Evolutionary conservation across 2,888 invertebrate genomes (phyloP).

Genomic region (Coecobrya sp.): DNA sequence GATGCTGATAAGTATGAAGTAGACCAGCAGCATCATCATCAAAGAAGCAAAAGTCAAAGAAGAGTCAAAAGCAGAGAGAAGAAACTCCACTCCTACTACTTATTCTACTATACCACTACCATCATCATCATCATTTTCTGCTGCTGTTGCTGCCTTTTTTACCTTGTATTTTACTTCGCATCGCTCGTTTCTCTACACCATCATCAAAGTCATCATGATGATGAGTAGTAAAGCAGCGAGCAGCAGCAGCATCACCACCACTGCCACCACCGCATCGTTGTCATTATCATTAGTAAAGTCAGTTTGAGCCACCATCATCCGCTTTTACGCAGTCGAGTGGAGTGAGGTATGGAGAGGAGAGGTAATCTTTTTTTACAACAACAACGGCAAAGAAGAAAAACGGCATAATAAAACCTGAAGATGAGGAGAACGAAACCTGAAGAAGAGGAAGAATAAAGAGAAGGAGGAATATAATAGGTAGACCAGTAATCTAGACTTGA

Average conservation of each 20-base stretch:
- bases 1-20: slow-evolving; percentile 10
- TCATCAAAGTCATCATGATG: too few species aligned
- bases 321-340: slow-evolving; percentile 55
- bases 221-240: neutral
- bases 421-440: neutral
- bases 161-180: slow-evolving; percentile 23
- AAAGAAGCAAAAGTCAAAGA: slow-evolving; percentile 21
- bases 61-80: neutral
- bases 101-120: neutral
- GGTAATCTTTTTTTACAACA: slow-evolving; percentile 13
- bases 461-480: neutral
- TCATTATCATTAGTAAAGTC: slow-evolving; percentile 61
- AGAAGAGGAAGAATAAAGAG: neutral
- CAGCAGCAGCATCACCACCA: neutral
- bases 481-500: neutral
- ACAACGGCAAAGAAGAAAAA: neutral
- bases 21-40: slow-evolving; percentile 32
- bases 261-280: neutral
- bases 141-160: neutral
- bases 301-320: slow-evolving; percentile 66
- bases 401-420: neutral
- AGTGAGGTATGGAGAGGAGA: slow-evolving; percentile 32
- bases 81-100: neutral
- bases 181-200: neutral
- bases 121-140: neutral